Evolutionary conservation across 2,888 invertebrate species (phyloP).

Genomic region (Noctua janthina): DNA sequence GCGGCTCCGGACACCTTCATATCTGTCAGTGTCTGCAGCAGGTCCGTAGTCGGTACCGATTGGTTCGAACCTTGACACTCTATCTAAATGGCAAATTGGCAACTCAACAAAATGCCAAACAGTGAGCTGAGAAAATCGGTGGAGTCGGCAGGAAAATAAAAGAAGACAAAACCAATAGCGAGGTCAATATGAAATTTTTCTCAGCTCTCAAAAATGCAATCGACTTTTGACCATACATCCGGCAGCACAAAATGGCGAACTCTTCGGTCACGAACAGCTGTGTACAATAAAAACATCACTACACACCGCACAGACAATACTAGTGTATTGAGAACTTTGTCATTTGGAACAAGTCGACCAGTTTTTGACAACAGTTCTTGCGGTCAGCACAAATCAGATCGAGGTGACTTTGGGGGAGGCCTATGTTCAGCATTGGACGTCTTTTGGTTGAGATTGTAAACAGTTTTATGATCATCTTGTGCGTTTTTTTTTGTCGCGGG

Average conservation of each 20-base stretch:
- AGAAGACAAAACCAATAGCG: background rate
- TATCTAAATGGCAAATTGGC: background rate
- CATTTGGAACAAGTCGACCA: background rate
- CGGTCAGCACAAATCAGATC: background rate
- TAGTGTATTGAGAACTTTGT: background rate
- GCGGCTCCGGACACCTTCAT: background rate
- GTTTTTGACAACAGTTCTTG: constrained; percentile 1
- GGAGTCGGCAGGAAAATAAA: background rate
- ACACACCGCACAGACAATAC: background rate
- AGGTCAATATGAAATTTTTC: background rate
- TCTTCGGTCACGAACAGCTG: constrained; percentile 34
- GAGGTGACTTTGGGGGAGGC: background rate
- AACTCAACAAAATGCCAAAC: background rate
- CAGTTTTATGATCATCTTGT: background rate
- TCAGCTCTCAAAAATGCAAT: background rate
- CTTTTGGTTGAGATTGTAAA: background rate
- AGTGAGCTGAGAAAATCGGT: background rate
- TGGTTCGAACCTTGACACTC: background rate
- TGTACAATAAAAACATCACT: background rate
- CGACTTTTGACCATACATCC: background rate
- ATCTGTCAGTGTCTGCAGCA: background rate
- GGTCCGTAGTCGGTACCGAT: background rate
- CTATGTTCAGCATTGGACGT: background rate
- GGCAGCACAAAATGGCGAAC: constrained; percentile 1
- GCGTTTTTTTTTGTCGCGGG: background rate